Base-by-base conservation (phyloP, 1,140 invertebrate genomes). In the Capitella teleta region DNA sequence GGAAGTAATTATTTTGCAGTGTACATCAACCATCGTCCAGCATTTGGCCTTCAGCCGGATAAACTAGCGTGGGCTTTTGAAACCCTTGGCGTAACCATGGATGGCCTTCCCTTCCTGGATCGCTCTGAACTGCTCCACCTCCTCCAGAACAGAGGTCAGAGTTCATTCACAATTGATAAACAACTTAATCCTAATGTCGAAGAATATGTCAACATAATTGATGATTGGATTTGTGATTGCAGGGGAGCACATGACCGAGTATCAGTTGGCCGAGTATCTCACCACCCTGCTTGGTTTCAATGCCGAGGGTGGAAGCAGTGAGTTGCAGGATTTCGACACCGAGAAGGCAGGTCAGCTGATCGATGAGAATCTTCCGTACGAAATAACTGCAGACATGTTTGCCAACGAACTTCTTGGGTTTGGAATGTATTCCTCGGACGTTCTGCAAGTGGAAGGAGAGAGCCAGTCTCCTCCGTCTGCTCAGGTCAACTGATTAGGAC, bases 1-100 rank as follows among this genome's bases (percentile, higher is more conserved):
- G 16, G 32, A 34, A 12, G 32, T 10, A 34, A 12, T 34, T 34
- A 12, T 34, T 34, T 54, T 49, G 24, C 47, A 70, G 67, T 85
- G 37, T 85, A 82, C 55, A 67, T 84, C 19, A 85, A 85, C 62
- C 82, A 85, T 62, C 73, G 80, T 47, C 81, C 82, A 8, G 77
- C 78, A 14, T 70, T 71, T 61, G 67, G 67, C 21, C 49, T 71
- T 25, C 60, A 64, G 26, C 61, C 62, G 14, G 61, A 67, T 38
- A 62, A 65, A 50, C 53, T 73, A 21, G 26, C 58, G 8, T 59
- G 59, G 55, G 61, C 67, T 2, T 73, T 71, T 57, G 57, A 67
- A 18, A 58, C 59, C 5, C 55, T 72, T 21, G 66, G 62, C 23
- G 51, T 62, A n/a, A 47, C 59, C 6, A 49, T 52, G n/a, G 40